These are phyloP conservation scores for Coranthus polyacanthus DNA, from an alignment of 2,797 vertebrate genomes.

Conservation along the genomic window DNA sequence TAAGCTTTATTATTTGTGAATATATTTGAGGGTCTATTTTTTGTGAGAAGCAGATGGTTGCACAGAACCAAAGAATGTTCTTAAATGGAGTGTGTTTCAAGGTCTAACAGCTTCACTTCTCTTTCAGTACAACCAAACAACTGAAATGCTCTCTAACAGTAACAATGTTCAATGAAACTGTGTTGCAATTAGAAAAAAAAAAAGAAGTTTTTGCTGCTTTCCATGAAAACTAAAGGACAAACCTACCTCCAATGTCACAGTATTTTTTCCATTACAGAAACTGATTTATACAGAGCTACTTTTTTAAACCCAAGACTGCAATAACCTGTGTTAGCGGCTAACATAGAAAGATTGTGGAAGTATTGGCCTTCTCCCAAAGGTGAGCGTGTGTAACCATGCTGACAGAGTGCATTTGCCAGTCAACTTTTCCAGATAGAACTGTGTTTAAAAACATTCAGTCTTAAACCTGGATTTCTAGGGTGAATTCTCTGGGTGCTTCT, in stretches of 20 bases:
- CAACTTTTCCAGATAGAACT: constrained; percentile 17
- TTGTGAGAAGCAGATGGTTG: too few relatives aligned
- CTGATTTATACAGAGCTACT: neutral
- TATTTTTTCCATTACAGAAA: constrained; percentile 9
- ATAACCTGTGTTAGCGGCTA: constrained; percentile 14
- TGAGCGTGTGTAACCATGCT: constrained; percentile 18
- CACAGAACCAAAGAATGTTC: too few relatives aligned
- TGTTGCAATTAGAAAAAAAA: neutral
- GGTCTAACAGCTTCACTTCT: too few relatives aligned
- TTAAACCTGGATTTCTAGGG: constrained; percentile 91
- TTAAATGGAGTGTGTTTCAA: neutral
- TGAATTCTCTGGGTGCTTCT: constrained; percentile 88
- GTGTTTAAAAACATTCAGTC: neutral
- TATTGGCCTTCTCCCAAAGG: constrained; percentile 1
- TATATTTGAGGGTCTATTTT: too few relatives aligned
- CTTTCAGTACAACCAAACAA: too few relatives aligned
- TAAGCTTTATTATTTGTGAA: too few relatives aligned
- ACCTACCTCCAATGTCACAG: neutral
- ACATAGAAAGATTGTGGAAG: constrained; percentile 16
- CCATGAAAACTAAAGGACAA: constrained; percentile 15
- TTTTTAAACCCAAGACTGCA: constrained; percentile 6
- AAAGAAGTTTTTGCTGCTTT: neutral
- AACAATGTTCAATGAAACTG: neutral
- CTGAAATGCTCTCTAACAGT: too few relatives aligned
- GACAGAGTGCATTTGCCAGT: constrained; percentile 7